These are phyloP conservation scores for Cylloceria caligata DNA, from an alignment of 2,888 invertebrate genomes.

Conservation along the genomic window DNA sequence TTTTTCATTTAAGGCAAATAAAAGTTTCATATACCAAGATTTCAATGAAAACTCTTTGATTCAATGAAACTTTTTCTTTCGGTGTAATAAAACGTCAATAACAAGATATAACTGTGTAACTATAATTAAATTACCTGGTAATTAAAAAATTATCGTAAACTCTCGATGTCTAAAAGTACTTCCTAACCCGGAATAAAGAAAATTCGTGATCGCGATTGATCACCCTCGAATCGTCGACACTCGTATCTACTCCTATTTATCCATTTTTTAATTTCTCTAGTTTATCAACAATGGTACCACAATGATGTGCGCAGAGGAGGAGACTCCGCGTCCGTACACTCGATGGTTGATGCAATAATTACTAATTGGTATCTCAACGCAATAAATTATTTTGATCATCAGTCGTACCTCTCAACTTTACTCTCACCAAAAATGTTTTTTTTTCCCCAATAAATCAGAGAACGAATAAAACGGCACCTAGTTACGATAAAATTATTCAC, in stretches of 20 bases:
- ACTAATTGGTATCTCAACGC: slow-evolving; percentile 83
- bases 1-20: too few relatives aligned
- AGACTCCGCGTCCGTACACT: slow-evolving; percentile 36
- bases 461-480: too few relatives aligned
- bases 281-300: slow-evolving; percentile 19
- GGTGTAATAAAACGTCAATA: too few relatives aligned
- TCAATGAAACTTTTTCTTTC: too few relatives aligned
- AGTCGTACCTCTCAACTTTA: slow-evolving; percentile 56
- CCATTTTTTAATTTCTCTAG: slow-evolving; percentile 41
- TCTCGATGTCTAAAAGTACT: neutral
- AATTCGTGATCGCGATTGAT: neutral
- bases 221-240: neutral
- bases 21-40: too few relatives aligned
- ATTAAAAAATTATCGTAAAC: neutral
- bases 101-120: too few relatives aligned
- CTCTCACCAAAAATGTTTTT: too few relatives aligned
- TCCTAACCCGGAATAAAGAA: neutral
- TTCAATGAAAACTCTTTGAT: too few relatives aligned
- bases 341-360: slow-evolving; percentile 68
- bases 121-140: too few relatives aligned
- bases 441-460: too few relatives aligned
- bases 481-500: too few relatives aligned
- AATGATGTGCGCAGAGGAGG: slow-evolving; percentile 15
- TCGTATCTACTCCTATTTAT: slow-evolving; percentile 5
- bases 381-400: slow-evolving; percentile 84